Conservation (phyloP, 35 echinoderm and acorn worm species). For the Apostichopus parvimensis region DNA sequence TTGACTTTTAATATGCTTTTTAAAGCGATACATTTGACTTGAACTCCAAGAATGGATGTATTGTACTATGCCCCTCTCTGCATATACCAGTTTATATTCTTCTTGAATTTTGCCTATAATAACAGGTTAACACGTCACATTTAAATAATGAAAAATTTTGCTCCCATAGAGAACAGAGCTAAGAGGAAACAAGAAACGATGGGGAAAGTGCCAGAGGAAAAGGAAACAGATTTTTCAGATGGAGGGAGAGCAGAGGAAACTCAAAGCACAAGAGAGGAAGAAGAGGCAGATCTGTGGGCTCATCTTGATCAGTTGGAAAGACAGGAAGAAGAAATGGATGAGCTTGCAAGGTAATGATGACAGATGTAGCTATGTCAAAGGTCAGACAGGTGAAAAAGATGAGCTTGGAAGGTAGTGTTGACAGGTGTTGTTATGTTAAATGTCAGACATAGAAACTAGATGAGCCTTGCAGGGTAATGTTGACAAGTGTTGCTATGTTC, state of each 20-base stretch:
- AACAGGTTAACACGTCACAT: neutral
- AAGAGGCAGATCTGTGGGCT: slow-evolving; percentile 72
- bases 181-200: slow-evolving; percentile 40
- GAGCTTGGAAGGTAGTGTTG: neutral
- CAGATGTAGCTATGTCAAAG: neutral
- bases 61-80: too few species aligned
- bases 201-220: neutral
- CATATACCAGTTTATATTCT: too few species aligned
- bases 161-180: slow-evolving; percentile 54
- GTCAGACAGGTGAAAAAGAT: neutral
- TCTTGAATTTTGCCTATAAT: too few species aligned
- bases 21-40: too few species aligned
- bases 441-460: neutral
- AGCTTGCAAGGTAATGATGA: slow-evolving; percentile 53
- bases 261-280: neutral
- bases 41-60: too few species aligned
- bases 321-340: slow-evolving; percentile 92
- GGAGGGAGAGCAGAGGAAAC: neutral
- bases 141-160: neutral
- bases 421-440: neutral
- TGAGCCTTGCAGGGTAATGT: neutral
- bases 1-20: too few species aligned
- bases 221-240: neutral
- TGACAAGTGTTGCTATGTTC: neutral
- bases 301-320: slow-evolving; percentile 85